Conservation (phyloP, 2,113 vertebrate species). For the Zonotrichia leucophrys region DNA sequence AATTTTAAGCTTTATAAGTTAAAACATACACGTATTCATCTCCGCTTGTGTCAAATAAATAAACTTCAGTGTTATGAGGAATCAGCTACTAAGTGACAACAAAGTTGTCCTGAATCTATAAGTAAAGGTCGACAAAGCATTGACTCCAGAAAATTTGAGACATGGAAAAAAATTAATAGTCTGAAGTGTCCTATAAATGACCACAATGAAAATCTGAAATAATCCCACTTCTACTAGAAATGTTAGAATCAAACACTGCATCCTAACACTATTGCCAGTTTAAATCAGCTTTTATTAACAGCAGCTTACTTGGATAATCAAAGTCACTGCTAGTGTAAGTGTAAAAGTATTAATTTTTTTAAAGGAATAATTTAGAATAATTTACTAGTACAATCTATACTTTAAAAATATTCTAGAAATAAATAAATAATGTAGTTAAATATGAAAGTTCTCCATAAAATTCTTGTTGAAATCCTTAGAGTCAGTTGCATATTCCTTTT, state of each 20-base stretch:
- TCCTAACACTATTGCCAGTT: background rate
- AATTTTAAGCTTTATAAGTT: background rate
- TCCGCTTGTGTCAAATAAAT: background rate
- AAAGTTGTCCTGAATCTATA: background rate
- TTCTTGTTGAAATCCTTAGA: background rate
- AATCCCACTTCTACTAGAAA: background rate
- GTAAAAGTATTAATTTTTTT: background rate
- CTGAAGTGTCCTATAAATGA: background rate
- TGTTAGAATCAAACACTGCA: background rate
- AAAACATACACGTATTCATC: background rate
- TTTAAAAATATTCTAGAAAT: background rate
- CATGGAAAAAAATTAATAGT: background rate
- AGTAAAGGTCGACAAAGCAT: background rate
- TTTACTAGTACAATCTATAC: background rate
- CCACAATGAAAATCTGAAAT: background rate
- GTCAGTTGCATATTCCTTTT: background rate
- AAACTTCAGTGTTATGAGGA: too few relatives aligned
- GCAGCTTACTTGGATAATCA: background rate
- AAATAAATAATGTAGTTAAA: background rate
- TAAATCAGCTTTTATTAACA: background rate
- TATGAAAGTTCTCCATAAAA: background rate
- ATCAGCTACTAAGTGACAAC: background rate
- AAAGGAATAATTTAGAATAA: background rate
- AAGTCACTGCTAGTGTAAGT: background rate
- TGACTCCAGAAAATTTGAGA: background rate